Percentiles rank a stretch among this genome's conserved stretches.
phyloP scores from a whole-genome alignment of 2,888 invertebrate species.

The Aphodius granarius region DNA sequence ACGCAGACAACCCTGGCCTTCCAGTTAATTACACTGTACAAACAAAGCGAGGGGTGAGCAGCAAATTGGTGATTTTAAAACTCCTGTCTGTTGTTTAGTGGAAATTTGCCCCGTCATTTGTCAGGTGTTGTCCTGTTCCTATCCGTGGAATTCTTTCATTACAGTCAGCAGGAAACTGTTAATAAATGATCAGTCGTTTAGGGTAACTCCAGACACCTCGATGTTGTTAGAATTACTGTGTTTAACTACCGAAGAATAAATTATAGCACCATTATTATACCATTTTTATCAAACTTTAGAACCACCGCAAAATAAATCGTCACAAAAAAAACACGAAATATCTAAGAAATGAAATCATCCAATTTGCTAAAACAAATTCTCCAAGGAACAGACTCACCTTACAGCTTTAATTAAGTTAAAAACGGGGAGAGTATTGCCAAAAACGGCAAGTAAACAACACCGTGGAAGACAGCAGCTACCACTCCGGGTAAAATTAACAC shows the following conservation, averaged over 20 bases:
- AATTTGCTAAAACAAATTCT: background rate
- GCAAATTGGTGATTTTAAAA: background rate
- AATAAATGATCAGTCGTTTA: background rate
- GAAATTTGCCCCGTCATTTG: background rate
- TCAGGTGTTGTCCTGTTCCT: background rate
- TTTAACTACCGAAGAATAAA: no score
- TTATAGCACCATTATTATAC: no score
- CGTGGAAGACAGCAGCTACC: background rate
- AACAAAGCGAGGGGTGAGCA: background rate
- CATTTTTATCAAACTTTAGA: no score
- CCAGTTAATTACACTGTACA: background rate
- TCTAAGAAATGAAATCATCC: background rate
- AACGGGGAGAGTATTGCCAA: background rate
- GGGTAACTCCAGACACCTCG: background rate
- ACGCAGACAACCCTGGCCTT: background rate
- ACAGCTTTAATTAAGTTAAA: conserved; percentile 4
- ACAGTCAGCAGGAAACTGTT: background rate
- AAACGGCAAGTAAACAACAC: conserved; percentile 10
- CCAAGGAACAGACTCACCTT: conserved; percentile 3
- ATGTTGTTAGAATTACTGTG: no score
- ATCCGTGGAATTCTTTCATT: background rate
- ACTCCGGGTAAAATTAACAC: conserved; percentile 3
- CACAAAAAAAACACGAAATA: no score
- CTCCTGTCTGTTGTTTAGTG: background rate
- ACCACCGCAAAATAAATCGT: no score